A percentile compares a stretch with the other conserved stretches of the same genome.
These are phyloP conservation scores for Rhynchophorus ferrugineus DNA, from an alignment of 1,140 invertebrate genomes.

Conservation along the genomic window DNA sequence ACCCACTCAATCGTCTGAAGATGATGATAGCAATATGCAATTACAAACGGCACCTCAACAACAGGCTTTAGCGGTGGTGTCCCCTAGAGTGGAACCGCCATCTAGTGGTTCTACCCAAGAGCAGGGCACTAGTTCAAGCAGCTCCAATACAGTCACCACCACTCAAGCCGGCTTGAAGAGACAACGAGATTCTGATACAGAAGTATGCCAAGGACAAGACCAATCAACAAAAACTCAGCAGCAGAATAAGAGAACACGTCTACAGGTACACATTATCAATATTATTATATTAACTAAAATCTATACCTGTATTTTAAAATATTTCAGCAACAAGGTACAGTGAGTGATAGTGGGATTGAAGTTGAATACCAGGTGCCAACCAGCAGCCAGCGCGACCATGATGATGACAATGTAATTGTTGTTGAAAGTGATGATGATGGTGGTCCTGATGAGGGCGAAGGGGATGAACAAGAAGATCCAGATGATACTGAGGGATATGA, in stretches of 20 bases:
- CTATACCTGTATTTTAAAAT: too few relatives aligned
- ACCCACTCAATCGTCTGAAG: conserved; percentile 39
- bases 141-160: conserved; percentile 48
- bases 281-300: background rate
- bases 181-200: conserved; percentile 49
- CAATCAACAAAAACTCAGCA: conserved; percentile 38
- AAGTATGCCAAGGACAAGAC: conserved; percentile 46
- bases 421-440: conserved; percentile 56
- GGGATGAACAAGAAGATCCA: conserved; percentile 37
- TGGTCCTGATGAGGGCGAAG: conserved; percentile 46
- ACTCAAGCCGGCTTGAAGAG: conserved; percentile 53
- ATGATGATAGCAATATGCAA: conserved; percentile 36
- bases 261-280: conserved; percentile 30
- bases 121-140: conserved; percentile 33
- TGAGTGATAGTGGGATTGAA: conserved; percentile 51
- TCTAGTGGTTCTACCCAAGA: conserved; percentile 32
- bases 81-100: conserved; percentile 58
- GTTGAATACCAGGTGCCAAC: conserved; percentile 72
- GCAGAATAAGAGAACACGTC: conserved; percentile 40
- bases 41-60: conserved; percentile 41
- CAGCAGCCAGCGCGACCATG: conserved; percentile 72
- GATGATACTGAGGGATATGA: conserved; percentile 41
- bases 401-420: conserved; percentile 61
- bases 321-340: conserved; percentile 34
- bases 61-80: conserved; percentile 64